Percentiles rank a stretch among this genome's conserved stretches.
phyloP scores from a whole-genome alignment of 2,888 invertebrate species.

The Anaspis maculata region DNA sequence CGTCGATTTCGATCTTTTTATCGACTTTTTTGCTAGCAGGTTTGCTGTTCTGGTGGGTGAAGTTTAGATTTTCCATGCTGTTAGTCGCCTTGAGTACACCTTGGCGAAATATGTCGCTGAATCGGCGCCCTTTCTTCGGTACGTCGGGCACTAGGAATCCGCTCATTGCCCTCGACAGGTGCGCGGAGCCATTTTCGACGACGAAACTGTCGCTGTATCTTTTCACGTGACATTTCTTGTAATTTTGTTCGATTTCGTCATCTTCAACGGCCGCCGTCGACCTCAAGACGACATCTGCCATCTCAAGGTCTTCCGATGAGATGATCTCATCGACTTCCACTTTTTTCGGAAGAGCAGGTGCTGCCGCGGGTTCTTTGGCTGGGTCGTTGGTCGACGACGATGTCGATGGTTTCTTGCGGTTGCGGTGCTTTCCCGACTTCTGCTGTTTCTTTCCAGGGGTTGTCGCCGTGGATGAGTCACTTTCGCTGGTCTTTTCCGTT shows the following conservation, averaged over 20 bases:
- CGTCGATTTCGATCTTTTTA: conserved; percentile 13
- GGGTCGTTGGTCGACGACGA: conserved; percentile 15
- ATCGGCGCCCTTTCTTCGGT: conserved; percentile 29
- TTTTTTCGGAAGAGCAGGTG: conserved; percentile 1
- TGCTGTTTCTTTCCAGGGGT: conserved; percentile 16
- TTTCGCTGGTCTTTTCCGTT: conserved; percentile 5
- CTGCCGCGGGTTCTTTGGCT: conserved; percentile 1
- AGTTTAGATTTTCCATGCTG: conserved; percentile 31
- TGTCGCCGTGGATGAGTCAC: conserved; percentile 17
- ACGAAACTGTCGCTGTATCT: conserved; percentile 41
- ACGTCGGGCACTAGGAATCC: too few relatives aligned
- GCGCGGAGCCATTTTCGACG: conserved; percentile 25
- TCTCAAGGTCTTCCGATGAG: conserved; percentile 18
- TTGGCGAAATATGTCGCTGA: conserved; percentile 36
- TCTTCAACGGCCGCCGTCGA: conserved; percentile 13
- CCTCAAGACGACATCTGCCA: conserved; percentile 27
- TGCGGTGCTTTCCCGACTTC: conserved; percentile 22
- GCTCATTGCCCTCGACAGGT: conserved; percentile 22
- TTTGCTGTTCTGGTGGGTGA: conserved; percentile 17
- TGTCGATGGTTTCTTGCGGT: conserved; percentile 20
- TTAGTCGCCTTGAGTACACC: conserved; percentile 22
- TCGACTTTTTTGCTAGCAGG: conserved; percentile 14
- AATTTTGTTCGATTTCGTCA: conserved; percentile 12
- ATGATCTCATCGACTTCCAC: conserved; percentile 16
- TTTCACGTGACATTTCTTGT: conserved; percentile 21